Evolutionary conservation across 2,888 invertebrate genomes (phyloP), one percentile per base, ranked within the genome.

Genomic region (Ectemnius continuus): DNA sequence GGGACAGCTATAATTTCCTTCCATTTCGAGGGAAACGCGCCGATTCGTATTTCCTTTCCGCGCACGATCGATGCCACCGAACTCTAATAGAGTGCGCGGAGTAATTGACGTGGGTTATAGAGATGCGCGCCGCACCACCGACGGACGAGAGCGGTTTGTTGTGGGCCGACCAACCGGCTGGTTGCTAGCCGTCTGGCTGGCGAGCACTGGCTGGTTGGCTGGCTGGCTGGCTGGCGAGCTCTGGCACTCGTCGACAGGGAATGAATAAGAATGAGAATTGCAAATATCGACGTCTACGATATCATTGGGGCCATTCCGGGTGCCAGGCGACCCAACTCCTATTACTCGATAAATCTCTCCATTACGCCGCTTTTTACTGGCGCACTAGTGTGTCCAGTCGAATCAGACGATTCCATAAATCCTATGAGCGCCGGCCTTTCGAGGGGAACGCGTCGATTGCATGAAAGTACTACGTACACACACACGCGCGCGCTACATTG

Each of bases 1-100:
- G 62, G 57, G 70, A 64, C 63, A 14, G 47, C 74, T 63, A 62
- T 73, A 73, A 79, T 73, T 79, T 73, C 28, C 67, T 56, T 58
- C 59, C 61, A 57, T 68, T 78, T 70, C 16, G 26, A 56, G 69
- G 64, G 68, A 45, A 14, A 20, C 36, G 36, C 47, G 61, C 13
- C 20, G 63, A 67, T 56, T 68, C 67, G 62, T 46, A 57, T 48
- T 67, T 67, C 47, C 63, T 58, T 57, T 56, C 58, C 13, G 8
- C 11, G 13, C 4, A 3, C 59, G 65, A 67, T 73, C 73, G 77
- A 67, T 67, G 67, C 48, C 28, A 26, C 26, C 45, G 72, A 23
- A 18, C 36, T 36, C 65, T 65, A 61, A 46, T 58, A 56, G 48
- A 69, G 62, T 59, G 47, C n/a, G 36, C 46, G 20, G 26, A 59